Percentiles rank a stretch among this genome's conserved stretches.
phyloP scores from a whole-genome alignment of 2,797 vertebrate species.

The Xenentodon cancila region DNA sequence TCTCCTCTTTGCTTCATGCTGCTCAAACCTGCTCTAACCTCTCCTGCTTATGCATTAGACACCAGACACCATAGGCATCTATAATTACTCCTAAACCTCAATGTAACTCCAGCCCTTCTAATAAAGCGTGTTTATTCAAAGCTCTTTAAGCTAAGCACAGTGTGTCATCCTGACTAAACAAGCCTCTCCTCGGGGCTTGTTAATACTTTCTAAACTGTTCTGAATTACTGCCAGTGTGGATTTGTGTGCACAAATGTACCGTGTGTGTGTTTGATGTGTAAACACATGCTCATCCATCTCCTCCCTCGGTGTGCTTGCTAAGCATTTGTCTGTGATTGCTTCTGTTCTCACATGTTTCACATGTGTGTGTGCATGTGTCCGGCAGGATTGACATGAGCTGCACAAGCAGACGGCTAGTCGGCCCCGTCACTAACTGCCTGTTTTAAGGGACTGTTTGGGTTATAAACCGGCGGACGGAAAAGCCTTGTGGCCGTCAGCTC shows the following conservation, averaged over 20 bases:
- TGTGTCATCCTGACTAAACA: slow-evolving; percentile 45
- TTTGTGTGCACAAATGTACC: background rate
- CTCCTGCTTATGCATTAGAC: background rate
- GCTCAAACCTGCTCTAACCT: no score
- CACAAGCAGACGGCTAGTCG: slow-evolving; percentile 36
- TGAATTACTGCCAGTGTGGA: slow-evolving; percentile 27
- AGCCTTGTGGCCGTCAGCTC: slow-evolving; percentile 24
- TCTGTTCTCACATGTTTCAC: background rate
- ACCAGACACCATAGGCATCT: background rate
- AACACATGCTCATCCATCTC: background rate
- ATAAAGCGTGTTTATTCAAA: slow-evolving; percentile 48
- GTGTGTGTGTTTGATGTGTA: background rate
- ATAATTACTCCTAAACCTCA: slow-evolving; percentile 5
- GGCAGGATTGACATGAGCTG: slow-evolving; percentile 19
- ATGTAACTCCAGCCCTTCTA: slow-evolving; percentile 21
- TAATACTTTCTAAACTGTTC: slow-evolving; percentile 38
- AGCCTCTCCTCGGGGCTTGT: background rate
- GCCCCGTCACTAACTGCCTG: slow-evolving; percentile 29
- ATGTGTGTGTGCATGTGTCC: background rate
- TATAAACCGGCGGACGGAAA: slow-evolving; percentile 48
- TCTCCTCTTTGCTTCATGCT: no score
- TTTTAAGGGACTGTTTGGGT: slow-evolving; percentile 57
- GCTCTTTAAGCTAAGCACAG: slow-evolving; percentile 39
- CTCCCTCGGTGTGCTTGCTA: background rate
- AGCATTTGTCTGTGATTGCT: background rate